phyloP scores from a whole-genome alignment of 2,113 vertebrate species.

The Ceyx cyanopectus region DNA sequence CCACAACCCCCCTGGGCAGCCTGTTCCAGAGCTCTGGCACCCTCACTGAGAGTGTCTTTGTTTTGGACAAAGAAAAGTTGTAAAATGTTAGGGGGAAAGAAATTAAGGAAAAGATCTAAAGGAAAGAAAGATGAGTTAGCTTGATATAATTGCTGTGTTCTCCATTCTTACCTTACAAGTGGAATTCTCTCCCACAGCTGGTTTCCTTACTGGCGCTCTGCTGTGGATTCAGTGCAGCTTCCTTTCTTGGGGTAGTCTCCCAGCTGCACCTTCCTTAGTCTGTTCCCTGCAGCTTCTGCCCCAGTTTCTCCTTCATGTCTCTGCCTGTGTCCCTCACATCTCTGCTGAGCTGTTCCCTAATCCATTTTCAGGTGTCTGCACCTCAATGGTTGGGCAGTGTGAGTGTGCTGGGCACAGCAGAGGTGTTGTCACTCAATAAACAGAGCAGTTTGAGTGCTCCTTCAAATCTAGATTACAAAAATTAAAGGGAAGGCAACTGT shows the following conservation, averaged over 20 bases:
- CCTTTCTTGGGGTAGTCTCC: not conserved
- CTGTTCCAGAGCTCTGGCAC: no score
- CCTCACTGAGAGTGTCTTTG: no score
- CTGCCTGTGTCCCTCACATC: not conserved
- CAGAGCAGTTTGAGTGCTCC: accelerated
- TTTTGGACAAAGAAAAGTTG: not conserved
- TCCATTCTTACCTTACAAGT: accelerated
- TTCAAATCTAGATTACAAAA: not conserved
- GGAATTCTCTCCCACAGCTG: not conserved
- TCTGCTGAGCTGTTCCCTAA: not conserved
- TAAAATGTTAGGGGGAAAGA: not conserved
- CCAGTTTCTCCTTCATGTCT: not conserved
- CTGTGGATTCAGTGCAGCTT: not conserved
- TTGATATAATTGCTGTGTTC: not conserved
- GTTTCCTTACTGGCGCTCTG: not conserved
- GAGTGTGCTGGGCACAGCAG: not conserved
- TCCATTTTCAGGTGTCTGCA: not conserved
- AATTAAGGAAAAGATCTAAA: not conserved
- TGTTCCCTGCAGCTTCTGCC: not conserved
- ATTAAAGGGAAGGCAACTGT: not conserved
- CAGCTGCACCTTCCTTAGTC: not conserved
- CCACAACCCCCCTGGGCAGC: no score
- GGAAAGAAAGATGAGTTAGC: not conserved
- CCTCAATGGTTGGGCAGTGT: accelerated
- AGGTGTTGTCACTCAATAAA: not conserved